Evolutionary conservation across 2,888 invertebrate species (phyloP).

Genomic region (Balanococcus diminutus): DNA sequence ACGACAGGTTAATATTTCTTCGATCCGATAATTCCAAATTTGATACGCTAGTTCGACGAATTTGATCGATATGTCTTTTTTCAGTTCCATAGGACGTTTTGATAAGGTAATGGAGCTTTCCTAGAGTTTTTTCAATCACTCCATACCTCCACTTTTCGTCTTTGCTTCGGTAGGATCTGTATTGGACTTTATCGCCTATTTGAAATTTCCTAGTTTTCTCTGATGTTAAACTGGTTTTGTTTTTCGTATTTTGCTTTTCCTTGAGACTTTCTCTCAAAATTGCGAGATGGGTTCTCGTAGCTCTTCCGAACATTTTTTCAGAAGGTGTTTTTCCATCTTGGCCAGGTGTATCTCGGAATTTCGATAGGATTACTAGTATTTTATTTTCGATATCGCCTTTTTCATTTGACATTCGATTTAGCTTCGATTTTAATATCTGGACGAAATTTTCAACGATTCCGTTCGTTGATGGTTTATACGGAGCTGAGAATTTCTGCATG

Average conservation of each 20-base stretch:
- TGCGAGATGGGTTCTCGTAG: neutral
- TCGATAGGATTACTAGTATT: conserved; percentile 54
- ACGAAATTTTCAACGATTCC: conserved; percentile 23
- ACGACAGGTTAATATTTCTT: too few relatives aligned
- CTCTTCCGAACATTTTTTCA: conserved; percentile 52
- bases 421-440: neutral
- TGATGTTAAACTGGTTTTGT: neutral
- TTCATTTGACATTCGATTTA: conserved; percentile 45
- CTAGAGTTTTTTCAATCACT: conserved; percentile 56
- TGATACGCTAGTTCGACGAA: too few relatives aligned
- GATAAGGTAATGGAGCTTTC: conserved; percentile 57
- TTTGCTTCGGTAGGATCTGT: neutral
- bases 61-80: conserved; percentile 57
- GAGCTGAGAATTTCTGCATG: neutral
- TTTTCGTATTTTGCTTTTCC: neutral
- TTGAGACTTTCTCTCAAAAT: neutral
- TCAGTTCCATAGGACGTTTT: conserved; percentile 57
- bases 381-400: conserved; percentile 52
- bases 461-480: conserved; percentile 22
- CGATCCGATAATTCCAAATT: too few relatives aligned
- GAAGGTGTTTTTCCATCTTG: conserved; percentile 56
- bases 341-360: conserved; percentile 57
- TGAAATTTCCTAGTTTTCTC: neutral
- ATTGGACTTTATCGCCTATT: conserved; percentile 50
- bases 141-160: conserved; percentile 56